Conservation (phyloP, 2,888 invertebrate genomes). For the Diaprepes abbreviatus region DNA sequence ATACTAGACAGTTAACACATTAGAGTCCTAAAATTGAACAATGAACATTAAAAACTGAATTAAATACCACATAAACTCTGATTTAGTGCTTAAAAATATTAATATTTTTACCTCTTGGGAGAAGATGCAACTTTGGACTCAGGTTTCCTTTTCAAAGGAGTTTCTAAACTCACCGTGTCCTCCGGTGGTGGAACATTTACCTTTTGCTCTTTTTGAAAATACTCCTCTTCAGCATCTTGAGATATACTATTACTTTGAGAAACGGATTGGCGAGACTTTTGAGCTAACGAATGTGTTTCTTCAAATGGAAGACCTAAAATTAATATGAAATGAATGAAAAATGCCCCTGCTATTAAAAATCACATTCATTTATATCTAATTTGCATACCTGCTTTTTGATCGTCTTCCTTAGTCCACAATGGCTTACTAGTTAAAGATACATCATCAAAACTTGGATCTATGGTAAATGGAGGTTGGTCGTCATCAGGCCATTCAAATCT, state of each 20-base stretch:
- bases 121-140: constrained; percentile 29
- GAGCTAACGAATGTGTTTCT: background rate
- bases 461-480: constrained; percentile 72
- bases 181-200: constrained; percentile 14
- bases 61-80: too few species aligned
- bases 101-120: constrained; percentile 39
- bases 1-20: too few species aligned
- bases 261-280: background rate
- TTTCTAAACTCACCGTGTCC: constrained; percentile 11
- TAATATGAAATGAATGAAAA: too few species aligned
- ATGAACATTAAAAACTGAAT: too few species aligned
- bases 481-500: constrained; percentile 82
- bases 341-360: too few species aligned
- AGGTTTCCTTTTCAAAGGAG: constrained; percentile 31
- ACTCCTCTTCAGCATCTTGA: constrained; percentile 21
- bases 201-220: constrained; percentile 9
- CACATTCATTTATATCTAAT: too few species aligned
- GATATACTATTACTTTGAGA: constrained; percentile 10
- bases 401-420: constrained; percentile 66
- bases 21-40: too few species aligned
- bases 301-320: background rate
- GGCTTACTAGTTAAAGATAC: constrained; percentile 81
- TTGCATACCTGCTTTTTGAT: constrained; percentile 55
- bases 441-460: constrained; percentile 71
- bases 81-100: too few species aligned